Evolutionary conservation across 2,797 vertebrate species (phyloP).

Genomic region (Scolopax rusticola): DNA sequence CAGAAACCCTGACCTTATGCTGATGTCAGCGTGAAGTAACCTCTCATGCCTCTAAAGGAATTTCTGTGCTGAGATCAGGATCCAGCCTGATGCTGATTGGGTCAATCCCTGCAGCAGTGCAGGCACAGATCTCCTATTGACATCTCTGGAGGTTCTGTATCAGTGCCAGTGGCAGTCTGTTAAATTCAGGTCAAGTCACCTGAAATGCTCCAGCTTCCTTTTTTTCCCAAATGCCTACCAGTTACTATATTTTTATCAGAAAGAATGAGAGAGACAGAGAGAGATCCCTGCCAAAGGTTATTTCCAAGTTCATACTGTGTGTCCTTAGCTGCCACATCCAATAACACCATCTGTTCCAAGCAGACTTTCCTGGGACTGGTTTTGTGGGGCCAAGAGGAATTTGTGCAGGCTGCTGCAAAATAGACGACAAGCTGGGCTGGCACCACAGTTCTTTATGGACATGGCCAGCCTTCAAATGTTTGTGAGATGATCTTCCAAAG

Average conservation of each 20-base stretch:
- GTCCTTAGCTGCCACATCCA: conserved; percentile 54
- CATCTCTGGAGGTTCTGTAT: background rate
- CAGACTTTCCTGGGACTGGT: background rate
- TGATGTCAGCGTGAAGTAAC: conserved; percentile 4
- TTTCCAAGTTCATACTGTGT: conserved; percentile 61
- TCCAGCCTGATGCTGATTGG: background rate
- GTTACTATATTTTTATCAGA: conserved; percentile 62
- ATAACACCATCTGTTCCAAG: background rate
- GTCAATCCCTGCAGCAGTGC: background rate
- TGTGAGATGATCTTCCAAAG: background rate
- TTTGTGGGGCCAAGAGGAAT: background rate
- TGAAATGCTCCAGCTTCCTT: conserved; percentile 63
- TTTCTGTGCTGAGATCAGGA: conserved; percentile 1
- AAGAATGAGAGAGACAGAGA: conserved; percentile 37
- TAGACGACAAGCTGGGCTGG: conserved; percentile 12
- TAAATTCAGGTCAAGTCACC: conserved; percentile 69
- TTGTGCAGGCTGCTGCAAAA: conserved; percentile 1
- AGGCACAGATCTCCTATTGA: background rate
- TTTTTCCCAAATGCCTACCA: conserved; percentile 52
- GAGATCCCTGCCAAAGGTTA: conserved; percentile 66
- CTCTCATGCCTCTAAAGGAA: conserved; percentile 16
- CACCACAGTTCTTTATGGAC: background rate
- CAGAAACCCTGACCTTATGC: background rate
- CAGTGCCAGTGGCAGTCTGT: background rate
- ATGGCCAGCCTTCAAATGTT: background rate